A percentile compares a stretch with the other conserved stretches of the same genome.
These are phyloP conservation scores for Ophioninae sp. DNA, from an alignment of 2,888 invertebrate species.

Conservation along the genomic window DNA sequence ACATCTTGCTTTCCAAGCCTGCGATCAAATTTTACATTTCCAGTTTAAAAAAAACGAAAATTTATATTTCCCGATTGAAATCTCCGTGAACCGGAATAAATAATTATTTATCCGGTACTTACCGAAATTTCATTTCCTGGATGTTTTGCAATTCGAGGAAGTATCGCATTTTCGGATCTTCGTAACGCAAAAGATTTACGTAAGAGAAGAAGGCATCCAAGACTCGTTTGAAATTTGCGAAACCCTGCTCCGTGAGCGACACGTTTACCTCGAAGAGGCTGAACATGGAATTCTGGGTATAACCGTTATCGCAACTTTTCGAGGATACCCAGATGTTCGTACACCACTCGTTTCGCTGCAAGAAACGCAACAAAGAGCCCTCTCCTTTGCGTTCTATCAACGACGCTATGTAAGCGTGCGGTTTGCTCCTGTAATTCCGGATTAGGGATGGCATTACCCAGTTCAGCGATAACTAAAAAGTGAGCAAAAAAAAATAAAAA, in stretches of 20 bases:
- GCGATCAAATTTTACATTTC: neutral
- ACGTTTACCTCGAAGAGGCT: neutral
- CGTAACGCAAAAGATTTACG: neutral
- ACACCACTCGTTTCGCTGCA: constrained; percentile 21
- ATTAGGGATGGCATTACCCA: constrained; percentile 17
- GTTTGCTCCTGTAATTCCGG: constrained; percentile 14
- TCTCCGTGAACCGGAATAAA: no score
- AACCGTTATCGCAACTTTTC: no score
- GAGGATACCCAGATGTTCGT: no score
- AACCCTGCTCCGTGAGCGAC: neutral
- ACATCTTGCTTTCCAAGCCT: neutral
- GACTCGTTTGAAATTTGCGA: neutral
- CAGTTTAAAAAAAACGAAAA: neutral
- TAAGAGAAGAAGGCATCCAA: constrained; percentile 5
- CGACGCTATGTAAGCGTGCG: constrained; percentile 3
- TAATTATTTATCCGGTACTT: neutral
- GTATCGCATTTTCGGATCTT: neutral
- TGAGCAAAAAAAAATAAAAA: neutral
- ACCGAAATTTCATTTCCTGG: neutral
- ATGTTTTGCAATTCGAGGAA: neutral
- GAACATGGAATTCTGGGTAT: neutral
- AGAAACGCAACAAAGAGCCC: constrained; percentile 23
- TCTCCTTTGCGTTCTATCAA: constrained; percentile 9
- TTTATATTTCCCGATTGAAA: no score
- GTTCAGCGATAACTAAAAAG: neutral